Evolutionary conservation across 2,113 vertebrate species (phyloP).

Genomic region (human): DNA sequence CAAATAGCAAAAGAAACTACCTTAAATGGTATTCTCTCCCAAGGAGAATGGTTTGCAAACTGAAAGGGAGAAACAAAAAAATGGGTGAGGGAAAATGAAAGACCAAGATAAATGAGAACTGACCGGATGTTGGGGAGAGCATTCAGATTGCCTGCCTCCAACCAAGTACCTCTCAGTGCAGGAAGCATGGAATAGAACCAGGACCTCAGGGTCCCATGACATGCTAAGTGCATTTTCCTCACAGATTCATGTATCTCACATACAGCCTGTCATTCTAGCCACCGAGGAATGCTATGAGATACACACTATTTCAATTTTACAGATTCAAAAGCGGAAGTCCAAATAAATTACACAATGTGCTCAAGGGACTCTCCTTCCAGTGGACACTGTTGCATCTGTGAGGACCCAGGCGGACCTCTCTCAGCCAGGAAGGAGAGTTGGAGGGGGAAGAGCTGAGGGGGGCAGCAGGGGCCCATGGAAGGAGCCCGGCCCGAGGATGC

Average conservation of each 20-base stretch:
- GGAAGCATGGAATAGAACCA: neutral
- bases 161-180: neutral
- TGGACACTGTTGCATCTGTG: neutral
- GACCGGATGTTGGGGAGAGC: neutral
- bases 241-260: neutral
- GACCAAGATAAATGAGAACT: neutral
- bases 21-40: neutral
- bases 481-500: rapidly evolving
- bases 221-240: neutral
- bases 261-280: neutral
- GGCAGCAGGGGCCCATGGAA: rapidly evolving
- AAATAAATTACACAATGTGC: neutral
- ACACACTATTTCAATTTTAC: neutral
- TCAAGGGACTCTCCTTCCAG: neutral
- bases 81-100: neutral
- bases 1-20: neutral
- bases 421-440: neutral
- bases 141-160: neutral
- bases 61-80: neutral
- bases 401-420: neutral
- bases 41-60: neutral
- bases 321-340: neutral
- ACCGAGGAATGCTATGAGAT: neutral
- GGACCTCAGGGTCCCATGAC: neutral
- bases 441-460: too few relatives aligned